These are phyloP conservation scores for Orthosia incerta DNA, from an alignment of 2,888 invertebrate species.

Conservation along the genomic window DNA sequence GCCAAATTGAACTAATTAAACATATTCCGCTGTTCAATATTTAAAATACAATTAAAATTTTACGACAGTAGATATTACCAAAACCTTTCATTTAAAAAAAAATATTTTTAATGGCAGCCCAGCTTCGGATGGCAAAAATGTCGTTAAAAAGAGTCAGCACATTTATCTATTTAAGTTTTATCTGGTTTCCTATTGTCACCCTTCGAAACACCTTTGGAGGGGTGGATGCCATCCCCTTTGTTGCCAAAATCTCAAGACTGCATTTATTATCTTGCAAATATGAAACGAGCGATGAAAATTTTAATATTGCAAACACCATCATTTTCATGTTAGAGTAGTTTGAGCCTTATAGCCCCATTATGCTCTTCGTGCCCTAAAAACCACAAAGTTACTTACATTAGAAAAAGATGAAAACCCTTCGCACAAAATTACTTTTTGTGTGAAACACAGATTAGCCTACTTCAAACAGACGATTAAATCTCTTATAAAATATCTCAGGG, in stretches of 20 bases:
- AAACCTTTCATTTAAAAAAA: constrained; percentile 10
- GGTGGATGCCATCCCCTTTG: constrained; percentile 12
- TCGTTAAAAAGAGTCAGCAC: background rate
- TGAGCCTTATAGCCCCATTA: constrained; percentile 8
- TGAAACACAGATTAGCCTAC: constrained; percentile 58
- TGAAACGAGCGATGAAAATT: constrained; percentile 30
- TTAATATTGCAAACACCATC: constrained; percentile 31
- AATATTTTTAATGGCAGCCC: background rate
- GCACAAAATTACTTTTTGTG: constrained; percentile 59
- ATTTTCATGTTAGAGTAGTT: constrained; percentile 17
- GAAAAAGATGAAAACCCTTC: constrained; percentile 53
- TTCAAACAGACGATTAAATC: constrained; percentile 62
- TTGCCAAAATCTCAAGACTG: constrained; percentile 19
- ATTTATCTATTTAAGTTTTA: constrained; percentile 2
- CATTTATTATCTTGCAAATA: constrained; percentile 35
- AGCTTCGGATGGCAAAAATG: background rate
- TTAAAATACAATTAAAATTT: constrained; percentile 30
- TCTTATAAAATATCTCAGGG: constrained; percentile 49
- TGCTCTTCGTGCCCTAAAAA: constrained; percentile 15
- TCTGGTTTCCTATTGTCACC: constrained; percentile 18
- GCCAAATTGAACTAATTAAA: constrained; percentile 59
- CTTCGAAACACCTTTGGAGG: constrained; percentile 4
- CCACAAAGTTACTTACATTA: constrained; percentile 39
- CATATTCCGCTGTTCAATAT: constrained; percentile 27
- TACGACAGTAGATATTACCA: background rate